A percentile compares a stretch with the other conserved stretches of the same genome.
Evolutionary conservation across 2,888 invertebrate genomes (phyloP).

Genomic region (Blastobasis lacticolella): DNA sequence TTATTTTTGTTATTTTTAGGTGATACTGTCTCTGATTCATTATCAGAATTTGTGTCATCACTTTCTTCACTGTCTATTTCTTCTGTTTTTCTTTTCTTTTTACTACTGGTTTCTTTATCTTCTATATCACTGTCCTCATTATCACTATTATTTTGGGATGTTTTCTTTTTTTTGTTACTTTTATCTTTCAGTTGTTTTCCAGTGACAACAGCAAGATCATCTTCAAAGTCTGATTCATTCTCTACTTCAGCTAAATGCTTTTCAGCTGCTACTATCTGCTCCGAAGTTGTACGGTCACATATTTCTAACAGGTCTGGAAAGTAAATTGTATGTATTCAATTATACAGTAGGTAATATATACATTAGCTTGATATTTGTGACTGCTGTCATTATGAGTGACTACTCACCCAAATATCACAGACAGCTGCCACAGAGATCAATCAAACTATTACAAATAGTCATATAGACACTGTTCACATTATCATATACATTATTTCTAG

Average conservation of each 20-base stretch:
- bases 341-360: no score
- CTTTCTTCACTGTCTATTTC: conserved; percentile 11
- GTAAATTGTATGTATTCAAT: no score
- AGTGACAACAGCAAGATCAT: conserved; percentile 74
- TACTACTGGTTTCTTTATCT: neutral
- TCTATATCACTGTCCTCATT: conserved; percentile 4
- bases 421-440: no score
- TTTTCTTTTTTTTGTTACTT: conserved; percentile 2
- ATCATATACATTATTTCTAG: no score
- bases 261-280: conserved; percentile 75
- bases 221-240: conserved; percentile 76
- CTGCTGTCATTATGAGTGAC: no score
- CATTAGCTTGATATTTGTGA: no score
- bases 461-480: no score
- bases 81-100: conserved; percentile 13
- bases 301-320: conserved; percentile 80
- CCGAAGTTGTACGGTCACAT: conserved; percentile 79
- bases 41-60: conserved; percentile 10
- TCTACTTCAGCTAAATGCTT: conserved; percentile 76
- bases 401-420: no score
- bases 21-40: neutral
- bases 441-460: no score
- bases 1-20: no score
- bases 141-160: no score
- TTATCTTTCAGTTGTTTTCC: conserved; percentile 45